Evolutionary conservation across 2,888 invertebrate species (phyloP).

Genomic region (Oconnorella tubifera): DNA sequence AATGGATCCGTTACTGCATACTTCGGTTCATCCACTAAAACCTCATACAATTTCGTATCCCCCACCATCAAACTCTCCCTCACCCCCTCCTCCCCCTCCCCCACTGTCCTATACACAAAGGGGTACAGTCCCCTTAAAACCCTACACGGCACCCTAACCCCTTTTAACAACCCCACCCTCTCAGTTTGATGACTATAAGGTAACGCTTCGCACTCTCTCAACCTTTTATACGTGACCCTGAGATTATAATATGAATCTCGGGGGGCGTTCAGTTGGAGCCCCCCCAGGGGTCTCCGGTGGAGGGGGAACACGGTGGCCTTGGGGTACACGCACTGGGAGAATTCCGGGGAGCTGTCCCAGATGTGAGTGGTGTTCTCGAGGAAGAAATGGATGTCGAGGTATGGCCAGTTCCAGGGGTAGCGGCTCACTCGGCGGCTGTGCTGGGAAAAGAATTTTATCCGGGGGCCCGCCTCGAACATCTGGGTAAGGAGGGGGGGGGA

Average conservation of each 20-base stretch:
- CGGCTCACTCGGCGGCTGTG: conserved; percentile 19
- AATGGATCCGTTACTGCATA: conserved; percentile 8
- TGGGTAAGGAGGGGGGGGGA: background rate
- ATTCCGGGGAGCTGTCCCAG: conserved; percentile 32
- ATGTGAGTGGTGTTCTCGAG: conserved; percentile 32
- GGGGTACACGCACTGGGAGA: conserved; percentile 24
- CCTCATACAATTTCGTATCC: conserved; percentile 13
- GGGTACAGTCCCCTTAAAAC: conserved; percentile 20
- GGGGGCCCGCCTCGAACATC: conserved; percentile 21
- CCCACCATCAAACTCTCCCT: conserved; percentile 26
- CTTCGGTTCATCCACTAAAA: conserved; percentile 10
- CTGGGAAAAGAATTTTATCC: conserved; percentile 29
- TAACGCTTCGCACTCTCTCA: conserved; percentile 24
- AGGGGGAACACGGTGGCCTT: conserved; percentile 32
- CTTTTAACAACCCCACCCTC: background rate
- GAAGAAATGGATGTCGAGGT: conserved; percentile 36
- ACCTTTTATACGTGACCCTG: conserved; percentile 22
- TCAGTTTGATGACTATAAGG: conserved; percentile 34
- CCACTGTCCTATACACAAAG: conserved; percentile 26
- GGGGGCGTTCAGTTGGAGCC: conserved; percentile 30
- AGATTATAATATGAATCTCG: conserved; percentile 29
- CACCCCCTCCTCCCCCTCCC: conserved; percentile 12
- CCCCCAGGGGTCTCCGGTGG: conserved; percentile 33
- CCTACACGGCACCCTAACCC: conserved; percentile 17
- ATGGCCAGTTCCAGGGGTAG: conserved; percentile 36